phyloP scores from a whole-genome alignment of 2,797 vertebrate genomes.

The Gallinago stenura region DNA sequence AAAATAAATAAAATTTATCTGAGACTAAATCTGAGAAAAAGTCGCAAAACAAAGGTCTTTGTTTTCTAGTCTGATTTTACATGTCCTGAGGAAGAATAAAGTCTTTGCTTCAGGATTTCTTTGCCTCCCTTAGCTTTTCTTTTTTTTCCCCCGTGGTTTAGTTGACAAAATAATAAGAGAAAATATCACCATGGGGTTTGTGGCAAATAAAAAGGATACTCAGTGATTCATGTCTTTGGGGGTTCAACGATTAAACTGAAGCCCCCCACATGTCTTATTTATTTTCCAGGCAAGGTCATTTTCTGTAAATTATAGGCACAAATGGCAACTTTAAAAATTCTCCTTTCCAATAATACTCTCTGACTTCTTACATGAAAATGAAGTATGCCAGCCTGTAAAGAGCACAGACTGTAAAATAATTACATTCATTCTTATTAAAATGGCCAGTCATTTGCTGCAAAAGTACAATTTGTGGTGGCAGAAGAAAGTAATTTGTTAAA shows the following conservation, averaged over 20 bases:
- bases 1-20: background rate
- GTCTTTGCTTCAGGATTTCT: background rate
- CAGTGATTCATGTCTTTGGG: background rate
- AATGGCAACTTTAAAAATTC: constrained; percentile 40
- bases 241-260: constrained; percentile 18
- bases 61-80: background rate
- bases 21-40: background rate
- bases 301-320: constrained; percentile 52
- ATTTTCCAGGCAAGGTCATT: constrained; percentile 53
- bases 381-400: constrained; percentile 60
- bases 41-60: background rate
- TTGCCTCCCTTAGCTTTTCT: background rate
- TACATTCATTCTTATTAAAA: constrained; percentile 78
- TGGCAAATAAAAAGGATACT: background rate
- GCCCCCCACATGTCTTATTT: background rate
- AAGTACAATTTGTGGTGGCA: constrained; percentile 75
- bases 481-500: constrained; percentile 76
- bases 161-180: background rate
- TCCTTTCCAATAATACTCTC: constrained; percentile 56
- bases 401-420: constrained; percentile 77
- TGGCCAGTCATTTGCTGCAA: constrained; percentile 72
- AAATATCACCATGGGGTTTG: background rate
- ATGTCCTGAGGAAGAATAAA: background rate
- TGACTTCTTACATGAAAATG: constrained; percentile 63
- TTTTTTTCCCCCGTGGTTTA: background rate